Percentiles rank a stretch among this genome's conserved stretches.
Conservation (phyloP, 2,797 vertebrate genomes). For the Antennarius maculatus region DNA sequence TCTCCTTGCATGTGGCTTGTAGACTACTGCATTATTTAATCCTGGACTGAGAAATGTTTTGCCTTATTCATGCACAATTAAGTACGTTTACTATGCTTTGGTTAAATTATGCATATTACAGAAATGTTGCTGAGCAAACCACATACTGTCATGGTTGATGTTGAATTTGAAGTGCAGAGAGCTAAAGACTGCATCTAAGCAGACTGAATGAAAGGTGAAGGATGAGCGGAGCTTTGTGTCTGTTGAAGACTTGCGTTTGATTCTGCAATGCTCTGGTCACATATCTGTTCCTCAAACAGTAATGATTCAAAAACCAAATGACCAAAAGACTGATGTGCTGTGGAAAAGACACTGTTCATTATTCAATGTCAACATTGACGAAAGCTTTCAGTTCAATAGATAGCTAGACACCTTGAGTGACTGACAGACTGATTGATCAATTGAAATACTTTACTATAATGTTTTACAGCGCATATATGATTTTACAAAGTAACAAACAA, state of each 20-base stretch:
- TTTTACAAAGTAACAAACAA: no score
- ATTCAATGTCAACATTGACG: background rate
- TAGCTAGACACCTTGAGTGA: no score
- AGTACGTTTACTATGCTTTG: constrained; percentile 31
- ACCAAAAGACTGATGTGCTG: constrained; percentile 11
- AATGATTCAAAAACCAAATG: constrained; percentile 23
- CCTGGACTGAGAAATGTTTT: constrained; percentile 41
- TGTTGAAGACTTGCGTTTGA: constrained; percentile 55
- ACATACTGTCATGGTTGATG: constrained; percentile 49
- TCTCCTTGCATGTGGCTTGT: constrained; percentile 19
- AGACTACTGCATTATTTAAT: constrained; percentile 47
- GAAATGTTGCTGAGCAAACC: constrained; percentile 54
- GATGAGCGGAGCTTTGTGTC: constrained; percentile 47
- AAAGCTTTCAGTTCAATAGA: background rate
- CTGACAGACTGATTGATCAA: no score
- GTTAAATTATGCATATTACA: constrained; percentile 57
- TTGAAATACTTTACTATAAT: no score
- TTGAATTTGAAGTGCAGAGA: constrained; percentile 32
- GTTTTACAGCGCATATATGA: no score
- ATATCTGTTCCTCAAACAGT: constrained; percentile 32
- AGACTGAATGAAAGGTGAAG: constrained; percentile 45
- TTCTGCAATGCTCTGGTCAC: constrained; percentile 34
- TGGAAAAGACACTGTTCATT: constrained; percentile 5
- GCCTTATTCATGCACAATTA: constrained; percentile 51
- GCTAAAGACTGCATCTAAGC: constrained; percentile 48